These are phyloP conservation scores for Taxidea taxus DNA, from an alignment of 2,113 vertebrate species.

Conservation along the genomic window DNA sequence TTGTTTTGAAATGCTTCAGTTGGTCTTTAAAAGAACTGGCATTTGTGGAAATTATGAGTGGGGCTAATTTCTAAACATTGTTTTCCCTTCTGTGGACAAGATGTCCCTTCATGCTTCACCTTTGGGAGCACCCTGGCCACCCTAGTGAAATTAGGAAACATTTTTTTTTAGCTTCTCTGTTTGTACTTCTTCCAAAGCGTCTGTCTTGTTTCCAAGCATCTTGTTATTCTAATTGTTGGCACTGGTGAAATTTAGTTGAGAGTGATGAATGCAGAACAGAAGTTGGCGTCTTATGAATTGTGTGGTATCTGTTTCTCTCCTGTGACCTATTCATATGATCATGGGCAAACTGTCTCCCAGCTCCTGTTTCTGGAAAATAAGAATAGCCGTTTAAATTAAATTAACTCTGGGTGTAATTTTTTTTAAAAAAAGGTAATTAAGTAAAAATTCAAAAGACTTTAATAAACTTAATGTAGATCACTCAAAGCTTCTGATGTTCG, in stretches of 20 bases:
- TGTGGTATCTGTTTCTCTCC: not conserved
- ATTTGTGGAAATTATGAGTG: slow-evolving; percentile 21
- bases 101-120: not conserved
- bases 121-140: not conserved
- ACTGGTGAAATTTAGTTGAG: not conserved
- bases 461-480: not conserved
- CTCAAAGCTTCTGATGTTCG: not conserved
- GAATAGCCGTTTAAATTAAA: not conserved
- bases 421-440: not conserved
- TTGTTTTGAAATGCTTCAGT: not conserved
- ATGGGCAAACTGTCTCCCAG: not conserved
- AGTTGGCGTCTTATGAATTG: not conserved
- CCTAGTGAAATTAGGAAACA: not conserved
- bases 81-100: not conserved
- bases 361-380: slow-evolving; percentile 23
- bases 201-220: not conserved
- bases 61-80: not conserved
- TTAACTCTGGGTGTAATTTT: not conserved
- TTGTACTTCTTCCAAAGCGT: not conserved
- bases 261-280: not conserved
- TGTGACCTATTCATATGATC: not conserved
- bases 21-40: slow-evolving; percentile 9
- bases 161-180: not conserved
- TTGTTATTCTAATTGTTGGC: not conserved
- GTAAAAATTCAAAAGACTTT: not conserved